Percentiles rank a stretch among this genome's conserved stretches.
Conservation (phyloP, 2,888 invertebrate genomes). For the Dasysyrphus tricinctus region DNA sequence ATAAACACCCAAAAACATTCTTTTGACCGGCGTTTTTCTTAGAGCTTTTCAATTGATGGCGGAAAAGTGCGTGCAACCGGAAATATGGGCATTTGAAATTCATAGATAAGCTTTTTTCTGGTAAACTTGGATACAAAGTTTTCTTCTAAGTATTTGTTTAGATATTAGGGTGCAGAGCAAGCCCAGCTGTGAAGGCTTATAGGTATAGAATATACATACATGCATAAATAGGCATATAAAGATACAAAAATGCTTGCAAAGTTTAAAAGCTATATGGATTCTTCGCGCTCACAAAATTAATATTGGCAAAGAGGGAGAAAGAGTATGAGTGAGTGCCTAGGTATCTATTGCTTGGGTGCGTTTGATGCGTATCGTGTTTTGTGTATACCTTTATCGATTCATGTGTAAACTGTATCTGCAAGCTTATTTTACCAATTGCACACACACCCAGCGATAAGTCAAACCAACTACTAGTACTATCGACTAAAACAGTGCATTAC, state of each 20-base stretch:
- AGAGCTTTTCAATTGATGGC: background rate
- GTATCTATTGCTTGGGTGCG: background rate
- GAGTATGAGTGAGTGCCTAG: no score
- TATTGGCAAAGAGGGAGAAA: background rate
- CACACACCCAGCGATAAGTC: background rate
- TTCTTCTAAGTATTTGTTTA: background rate
- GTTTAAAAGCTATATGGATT: background rate
- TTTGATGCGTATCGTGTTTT: background rate
- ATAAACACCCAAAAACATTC: background rate
- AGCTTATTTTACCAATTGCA: background rate
- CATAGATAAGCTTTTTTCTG: no score
- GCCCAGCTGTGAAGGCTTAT: background rate
- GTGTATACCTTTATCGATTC: background rate
- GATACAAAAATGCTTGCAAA: background rate
- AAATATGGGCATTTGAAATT: background rate
- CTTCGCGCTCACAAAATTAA: background rate
- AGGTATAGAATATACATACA: no score
- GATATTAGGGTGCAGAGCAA: background rate
- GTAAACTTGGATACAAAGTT: no score
- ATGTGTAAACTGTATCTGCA: background rate
- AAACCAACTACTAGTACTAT: background rate
- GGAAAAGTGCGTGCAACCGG: background rate
- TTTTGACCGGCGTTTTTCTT: conserved; percentile 13
- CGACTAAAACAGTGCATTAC: background rate
- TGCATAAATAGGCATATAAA: no score